Percentiles rank a stretch among this genome's conserved stretches.
phyloP scores from a whole-genome alignment of 2,797 vertebrate species.

The Spinus olivaceus region DNA sequence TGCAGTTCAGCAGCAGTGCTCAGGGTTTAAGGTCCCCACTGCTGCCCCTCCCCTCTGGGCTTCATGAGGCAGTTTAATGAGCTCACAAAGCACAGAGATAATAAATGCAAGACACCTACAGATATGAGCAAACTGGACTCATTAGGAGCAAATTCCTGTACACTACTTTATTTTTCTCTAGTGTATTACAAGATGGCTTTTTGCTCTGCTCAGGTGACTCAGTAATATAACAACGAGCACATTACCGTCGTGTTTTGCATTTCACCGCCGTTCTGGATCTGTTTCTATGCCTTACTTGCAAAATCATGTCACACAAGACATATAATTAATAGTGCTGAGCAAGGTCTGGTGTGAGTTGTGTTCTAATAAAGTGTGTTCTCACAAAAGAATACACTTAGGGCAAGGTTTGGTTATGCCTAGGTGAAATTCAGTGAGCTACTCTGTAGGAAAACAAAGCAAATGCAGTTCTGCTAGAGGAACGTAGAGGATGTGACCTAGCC shows the following conservation, averaged over 20 bases:
- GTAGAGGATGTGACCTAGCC: neutral
- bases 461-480: neutral
- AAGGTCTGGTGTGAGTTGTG: neutral
- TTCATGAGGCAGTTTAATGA: neutral
- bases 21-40: neutral
- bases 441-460: neutral
- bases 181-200: neutral
- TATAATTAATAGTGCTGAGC: neutral
- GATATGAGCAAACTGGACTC: neutral
- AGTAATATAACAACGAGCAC: neutral
- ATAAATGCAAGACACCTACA: neutral
- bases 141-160: neutral
- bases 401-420: neutral
- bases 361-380: neutral
- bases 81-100: neutral
- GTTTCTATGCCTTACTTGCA: neutral
- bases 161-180: neutral
- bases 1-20: neutral
- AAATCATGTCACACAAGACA: neutral
- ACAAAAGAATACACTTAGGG: neutral
- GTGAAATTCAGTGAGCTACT: neutral
- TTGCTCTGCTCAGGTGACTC: neutral
- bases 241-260: neutral
- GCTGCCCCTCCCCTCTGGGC: neutral
- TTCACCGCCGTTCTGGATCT: accelerated